Evolutionary conservation across 2,797 vertebrate genomes (phyloP).

Genomic region (Neosilurus mollespiculum): DNA sequence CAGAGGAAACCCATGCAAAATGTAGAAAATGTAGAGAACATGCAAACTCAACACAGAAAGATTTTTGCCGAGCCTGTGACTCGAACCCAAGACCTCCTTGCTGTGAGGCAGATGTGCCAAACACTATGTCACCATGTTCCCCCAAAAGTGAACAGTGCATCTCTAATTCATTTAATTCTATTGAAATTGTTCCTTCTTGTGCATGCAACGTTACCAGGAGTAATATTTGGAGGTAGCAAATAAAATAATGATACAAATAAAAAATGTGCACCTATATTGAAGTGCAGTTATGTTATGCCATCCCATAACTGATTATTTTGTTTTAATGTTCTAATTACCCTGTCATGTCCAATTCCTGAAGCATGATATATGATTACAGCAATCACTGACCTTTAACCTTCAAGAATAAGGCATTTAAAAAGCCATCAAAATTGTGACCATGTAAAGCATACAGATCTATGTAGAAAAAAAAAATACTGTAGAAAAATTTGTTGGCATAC

Average conservation of each 20-base stretch:
- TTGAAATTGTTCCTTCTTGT: background rate
- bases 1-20: too few species aligned
- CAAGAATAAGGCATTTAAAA: background rate
- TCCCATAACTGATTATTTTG: background rate
- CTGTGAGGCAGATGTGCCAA: too few species aligned
- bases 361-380: background rate
- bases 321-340: background rate
- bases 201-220: background rate
- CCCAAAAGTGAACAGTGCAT: background rate
- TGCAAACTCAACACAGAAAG: too few species aligned
- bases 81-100: too few species aligned
- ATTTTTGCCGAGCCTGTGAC: too few species aligned
- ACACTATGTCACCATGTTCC: too few species aligned
- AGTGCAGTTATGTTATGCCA: too few species aligned
- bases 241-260: too few species aligned
- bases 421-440: background rate
- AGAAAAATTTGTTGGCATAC: background rate
- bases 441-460: background rate
- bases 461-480: constrained; percentile 55
- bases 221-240: background rate
- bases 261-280: too few species aligned
- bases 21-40: too few species aligned
- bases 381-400: background rate
- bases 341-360: background rate
- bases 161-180: background rate